A percentile compares a stretch with the other conserved stretches of the same genome.
Conservation (phyloP, 2,113 vertebrate species). For the Spheniscus mendiculus region DNA sequence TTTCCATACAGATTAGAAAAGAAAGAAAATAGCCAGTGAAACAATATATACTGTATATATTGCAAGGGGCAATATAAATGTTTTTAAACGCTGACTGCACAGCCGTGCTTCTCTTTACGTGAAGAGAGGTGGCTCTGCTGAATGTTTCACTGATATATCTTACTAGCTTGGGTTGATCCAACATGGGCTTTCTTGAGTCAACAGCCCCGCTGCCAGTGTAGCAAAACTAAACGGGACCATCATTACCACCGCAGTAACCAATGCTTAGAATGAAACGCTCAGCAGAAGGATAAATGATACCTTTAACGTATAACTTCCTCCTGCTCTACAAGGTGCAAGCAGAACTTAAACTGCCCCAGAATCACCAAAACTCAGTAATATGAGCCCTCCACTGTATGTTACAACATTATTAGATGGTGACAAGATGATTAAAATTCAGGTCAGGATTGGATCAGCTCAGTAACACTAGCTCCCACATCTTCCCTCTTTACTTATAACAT, state of each 20-base stretch:
- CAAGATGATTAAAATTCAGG: not conserved
- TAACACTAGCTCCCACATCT: not conserved
- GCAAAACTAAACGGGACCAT: not conserved
- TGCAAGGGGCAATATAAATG: not conserved
- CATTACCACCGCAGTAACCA: rapidly evolving
- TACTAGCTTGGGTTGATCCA: not conserved
- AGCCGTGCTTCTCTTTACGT: rapidly evolving
- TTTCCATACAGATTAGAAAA: not conserved
- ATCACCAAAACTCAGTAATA: not conserved
- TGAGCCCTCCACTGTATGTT: not conserved
- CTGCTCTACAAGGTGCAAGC: not conserved
- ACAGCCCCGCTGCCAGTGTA: not conserved
- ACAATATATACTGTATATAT: not conserved
- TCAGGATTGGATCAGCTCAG: not conserved
- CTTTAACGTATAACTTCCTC: not conserved
- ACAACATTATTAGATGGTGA: not conserved
- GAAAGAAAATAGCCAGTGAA: not conserved
- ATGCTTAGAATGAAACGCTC: rapidly evolving
- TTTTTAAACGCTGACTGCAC: not conserved
- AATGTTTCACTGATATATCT: not conserved
- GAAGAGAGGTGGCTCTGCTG: not conserved
- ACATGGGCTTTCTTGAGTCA: not conserved
- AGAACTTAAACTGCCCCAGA: not conserved
- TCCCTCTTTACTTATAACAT: not conserved
- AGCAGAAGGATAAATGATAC: not conserved